Base-by-base conservation (phyloP, 2,113 vertebrate species). In the Osmerus mordax region DNA sequence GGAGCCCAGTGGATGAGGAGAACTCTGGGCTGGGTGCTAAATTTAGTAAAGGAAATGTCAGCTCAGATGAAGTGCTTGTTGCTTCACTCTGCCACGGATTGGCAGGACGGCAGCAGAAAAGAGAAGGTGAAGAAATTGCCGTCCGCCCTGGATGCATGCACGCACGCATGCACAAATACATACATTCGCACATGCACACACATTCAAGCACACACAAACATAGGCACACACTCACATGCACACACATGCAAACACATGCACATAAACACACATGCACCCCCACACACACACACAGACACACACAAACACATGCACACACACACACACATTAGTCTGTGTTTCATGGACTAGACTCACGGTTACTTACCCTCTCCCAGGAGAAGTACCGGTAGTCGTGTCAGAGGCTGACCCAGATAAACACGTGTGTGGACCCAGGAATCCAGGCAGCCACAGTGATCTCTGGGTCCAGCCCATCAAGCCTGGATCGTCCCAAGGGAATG, bases 31-130 rank as follows among this genome's bases (percentile, higher is more conserved):
- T 56, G 59, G 25, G 81, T 78, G 80, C 86, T 87, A 88, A 82
- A 87, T 77, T 86, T 87, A 83, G 75, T 54, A 74, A 65, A 70
- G 73, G 78, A 87, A 89, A 91, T 90, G 89, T 90, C 90, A 90
- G 76, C 84, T 83, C 60, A 41, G 71, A 77, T 83, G 73, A 81
- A 73, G 72, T 28, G n/a, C 54, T 56, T 53, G 54, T 18, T 76
- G 66, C 67, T 74, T 28, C 67, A 69, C 64, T 85, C 81, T 81
- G 81, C 83, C 74, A 72, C 80, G 77, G 41, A 47, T 47, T 12
- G 41, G 7, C 41, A 47, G 41, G 64, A 84, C 74, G 71, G 68
- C 80, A 78, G 67, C 47, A 1, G 59, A 78, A 78, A 83, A 62
- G 76, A 67, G 73, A 80, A 80, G 81, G 83, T 83, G 84, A 86